These are phyloP conservation scores for Brachypterus glaber DNA, from an alignment of 2,888 invertebrate species.

Conservation along the genomic window DNA sequence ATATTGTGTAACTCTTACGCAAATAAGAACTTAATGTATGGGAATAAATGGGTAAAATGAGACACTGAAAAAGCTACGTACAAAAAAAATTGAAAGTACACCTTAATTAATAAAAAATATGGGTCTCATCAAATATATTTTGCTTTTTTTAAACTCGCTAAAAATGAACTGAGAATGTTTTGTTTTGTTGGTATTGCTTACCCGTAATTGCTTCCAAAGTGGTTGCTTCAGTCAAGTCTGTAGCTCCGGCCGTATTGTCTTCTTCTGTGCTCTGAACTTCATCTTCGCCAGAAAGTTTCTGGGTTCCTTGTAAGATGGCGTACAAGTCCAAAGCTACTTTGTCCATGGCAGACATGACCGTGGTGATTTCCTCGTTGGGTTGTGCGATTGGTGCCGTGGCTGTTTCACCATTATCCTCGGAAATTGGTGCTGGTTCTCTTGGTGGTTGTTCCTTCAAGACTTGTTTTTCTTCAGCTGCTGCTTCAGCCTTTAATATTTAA, in stretches of 20 bases:
- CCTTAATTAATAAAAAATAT: no score
- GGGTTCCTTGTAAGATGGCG: constrained; percentile 61
- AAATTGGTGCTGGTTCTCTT: constrained; percentile 37
- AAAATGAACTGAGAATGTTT: no score
- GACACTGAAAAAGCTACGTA: no score
- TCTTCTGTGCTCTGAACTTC: constrained; percentile 24
- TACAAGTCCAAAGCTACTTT: constrained; percentile 72
- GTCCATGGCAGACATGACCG: constrained; percentile 44
- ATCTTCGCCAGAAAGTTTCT: constrained; percentile 42
- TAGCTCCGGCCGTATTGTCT: constrained; percentile 35
- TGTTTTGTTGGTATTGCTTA: no score
- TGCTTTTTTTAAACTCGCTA: no score
- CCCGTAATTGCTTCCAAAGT: constrained; percentile 18
- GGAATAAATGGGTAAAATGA: no score
- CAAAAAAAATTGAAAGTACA: no score
- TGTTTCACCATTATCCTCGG: constrained; percentile 32
- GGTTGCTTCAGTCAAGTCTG: constrained; percentile 18
- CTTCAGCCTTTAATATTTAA: background rate
- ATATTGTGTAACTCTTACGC: constrained; percentile 42
- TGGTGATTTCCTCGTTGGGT: constrained; percentile 55
- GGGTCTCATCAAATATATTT: no score
- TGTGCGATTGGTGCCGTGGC: no score
- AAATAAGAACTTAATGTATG: no score
- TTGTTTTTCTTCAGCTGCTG: constrained; percentile 9
- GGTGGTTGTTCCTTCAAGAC: constrained; percentile 32